Percentiles rank a stretch among this genome's conserved stretches.
These are phyloP conservation scores for Hemistola chrysoprasaria DNA, from an alignment of 2,888 invertebrate species.

Conservation along the genomic window DNA sequence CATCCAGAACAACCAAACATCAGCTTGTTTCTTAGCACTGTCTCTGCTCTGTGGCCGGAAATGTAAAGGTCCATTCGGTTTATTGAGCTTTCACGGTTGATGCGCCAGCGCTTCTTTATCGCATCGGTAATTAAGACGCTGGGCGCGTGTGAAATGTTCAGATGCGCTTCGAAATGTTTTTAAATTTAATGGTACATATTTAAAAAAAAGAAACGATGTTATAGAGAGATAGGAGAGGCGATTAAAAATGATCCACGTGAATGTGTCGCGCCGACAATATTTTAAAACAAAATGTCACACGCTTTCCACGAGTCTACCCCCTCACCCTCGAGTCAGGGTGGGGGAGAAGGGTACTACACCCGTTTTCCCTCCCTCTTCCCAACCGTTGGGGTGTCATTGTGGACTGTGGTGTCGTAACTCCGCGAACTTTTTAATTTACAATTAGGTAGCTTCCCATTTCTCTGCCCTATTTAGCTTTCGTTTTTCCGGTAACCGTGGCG, in stretches of 20 bases:
- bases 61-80: conserved; percentile 32
- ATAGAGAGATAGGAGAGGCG: conserved; percentile 59
- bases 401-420: conserved; percentile 82
- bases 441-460: conserved; percentile 82
- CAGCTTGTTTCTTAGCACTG: conserved; percentile 20
- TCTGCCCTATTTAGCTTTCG: conserved; percentile 81
- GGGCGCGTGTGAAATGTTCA: conserved; percentile 40
- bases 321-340: conserved; percentile 41
- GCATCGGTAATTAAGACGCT: conserved; percentile 62
- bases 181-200: conserved; percentile 5
- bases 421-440: conserved; percentile 83
- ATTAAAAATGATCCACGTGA: conserved; percentile 79
- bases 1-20: conserved; percentile 32
- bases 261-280: conserved; percentile 80
- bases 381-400: conserved; percentile 74
- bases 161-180: conserved; percentile 8
- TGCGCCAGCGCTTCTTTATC: conserved; percentile 62
- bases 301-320: conserved; percentile 76
- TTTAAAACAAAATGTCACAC: conserved; percentile 83
- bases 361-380: conserved; percentile 39
- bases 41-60: conserved; percentile 44
- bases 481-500: conserved; percentile 72
- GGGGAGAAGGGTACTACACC: conserved; percentile 27
- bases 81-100: conserved; percentile 66
- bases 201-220: conserved; percentile 18